Evolutionary conservation across 35 echinoderm and acorn worm species (phyloP), one percentile per base, ranked within the genome.

Genomic region (Lytechinus variegatus): DNA sequence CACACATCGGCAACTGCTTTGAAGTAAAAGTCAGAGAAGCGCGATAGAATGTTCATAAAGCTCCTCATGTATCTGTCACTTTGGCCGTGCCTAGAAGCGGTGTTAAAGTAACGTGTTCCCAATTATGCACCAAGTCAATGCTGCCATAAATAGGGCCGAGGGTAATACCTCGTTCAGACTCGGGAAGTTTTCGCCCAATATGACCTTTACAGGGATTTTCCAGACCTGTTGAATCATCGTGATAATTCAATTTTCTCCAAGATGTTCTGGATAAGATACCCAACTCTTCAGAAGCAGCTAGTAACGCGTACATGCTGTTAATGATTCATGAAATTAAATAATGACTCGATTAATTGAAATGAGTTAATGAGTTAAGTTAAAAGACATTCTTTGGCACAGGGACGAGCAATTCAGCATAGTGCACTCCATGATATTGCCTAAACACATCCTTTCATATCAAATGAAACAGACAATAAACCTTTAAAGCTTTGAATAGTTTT

Each of bases 51-150:
- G 66, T 79, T 79, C 66, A 79, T 16, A 79, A 79, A 24, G 66
- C 21, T 24, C 66, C 24, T 24, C 21, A 79, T 79, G 66, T 7
- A 79, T 79, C 66, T 16, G 66, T 79, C 66, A 79, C 66, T 79
- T 13, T 58, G 33, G 33, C 66, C 3, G 19, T 79, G 66, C 66
- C 66, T 19, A 79, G 66, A 24, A 79, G 66, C 66, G 66, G 66
- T 79, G 66, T 79, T 24, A 79, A 79, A 79, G 66, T 79, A 79
- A 79, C 66, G 66, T 79, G 66, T 79, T 79, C 24, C 66, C 66
- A 79, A 79, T 79, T 79, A 79, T 24, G 66, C 66, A 79, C 19
- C 66, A 7, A 79, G 8, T 24, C 66, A 7, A 24, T 79, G 66
- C 21, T 79, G 66, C 66, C 66, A 79, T 79, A 79, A 79, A 79